phyloP scores from a whole-genome alignment of 37 sponge, comb jelly and placozoan species.

The Geodia barretti region DNA sequence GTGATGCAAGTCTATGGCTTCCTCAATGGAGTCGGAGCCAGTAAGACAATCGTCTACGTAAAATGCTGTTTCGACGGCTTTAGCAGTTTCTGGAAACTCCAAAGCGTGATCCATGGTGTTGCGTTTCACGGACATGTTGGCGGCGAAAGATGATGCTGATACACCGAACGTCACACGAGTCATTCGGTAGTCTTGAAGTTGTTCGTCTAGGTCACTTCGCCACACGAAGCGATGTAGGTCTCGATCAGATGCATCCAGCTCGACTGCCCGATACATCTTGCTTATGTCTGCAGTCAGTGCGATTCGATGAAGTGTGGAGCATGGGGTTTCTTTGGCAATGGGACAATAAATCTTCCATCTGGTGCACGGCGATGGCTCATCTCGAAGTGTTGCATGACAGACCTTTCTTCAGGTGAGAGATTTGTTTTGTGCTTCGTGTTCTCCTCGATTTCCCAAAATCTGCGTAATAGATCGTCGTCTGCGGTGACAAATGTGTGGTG shows the following conservation, averaged over 20 bases:
- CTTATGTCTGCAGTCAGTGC: conserved; percentile 40
- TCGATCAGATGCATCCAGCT: conserved; percentile 3
- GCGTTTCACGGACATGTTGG: conserved; percentile 56
- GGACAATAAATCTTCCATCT: conserved; percentile 27
- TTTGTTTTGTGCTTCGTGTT: background rate
- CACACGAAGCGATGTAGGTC: conserved; percentile 52
- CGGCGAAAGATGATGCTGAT: conserved; percentile 45
- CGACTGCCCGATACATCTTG: conserved; percentile 40
- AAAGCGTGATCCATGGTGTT: conserved; percentile 14
- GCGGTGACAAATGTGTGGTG: conserved; percentile 2
- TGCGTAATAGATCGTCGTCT: background rate
- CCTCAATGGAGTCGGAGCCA: conserved; percentile 27
- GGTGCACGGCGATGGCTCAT: background rate
- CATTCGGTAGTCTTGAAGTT: conserved; percentile 34
- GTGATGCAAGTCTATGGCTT: conserved; percentile 17
- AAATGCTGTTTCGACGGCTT: conserved; percentile 11
- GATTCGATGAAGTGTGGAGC: conserved; percentile 24
- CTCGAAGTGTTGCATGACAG: conserved; percentile 17
- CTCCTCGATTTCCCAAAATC: conserved; percentile 33
- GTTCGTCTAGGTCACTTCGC: conserved; percentile 9
- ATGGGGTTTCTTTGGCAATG: conserved; percentile 18
- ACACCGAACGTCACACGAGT: conserved; percentile 60
- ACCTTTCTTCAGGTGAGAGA: conserved; percentile 12
- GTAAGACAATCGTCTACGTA: conserved; percentile 36
- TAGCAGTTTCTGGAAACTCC: conserved; percentile 11